These are phyloP conservation scores for Hemistola chrysoprasaria DNA, from an alignment of 2,888 invertebrate genomes.

Conservation along the genomic window DNA sequence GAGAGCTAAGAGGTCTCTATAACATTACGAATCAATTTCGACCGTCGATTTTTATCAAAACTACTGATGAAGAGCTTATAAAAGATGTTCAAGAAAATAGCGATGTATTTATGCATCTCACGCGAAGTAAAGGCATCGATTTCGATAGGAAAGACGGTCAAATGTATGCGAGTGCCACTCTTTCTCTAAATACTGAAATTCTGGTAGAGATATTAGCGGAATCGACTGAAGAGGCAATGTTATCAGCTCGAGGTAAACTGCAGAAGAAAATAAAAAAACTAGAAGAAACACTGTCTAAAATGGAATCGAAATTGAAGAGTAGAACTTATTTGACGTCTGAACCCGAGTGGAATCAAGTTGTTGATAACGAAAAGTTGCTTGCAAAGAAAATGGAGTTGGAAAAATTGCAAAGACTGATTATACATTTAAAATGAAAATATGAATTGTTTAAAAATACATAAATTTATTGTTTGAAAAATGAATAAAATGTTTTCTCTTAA, in stretches of 20 bases:
- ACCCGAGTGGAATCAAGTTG: constrained; percentile 42
- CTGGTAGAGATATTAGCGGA: constrained; percentile 53
- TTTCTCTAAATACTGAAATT: constrained; percentile 56
- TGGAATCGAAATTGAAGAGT: constrained; percentile 52
- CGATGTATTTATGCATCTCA: constrained; percentile 47
- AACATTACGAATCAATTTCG: constrained; percentile 76
- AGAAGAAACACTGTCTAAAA: constrained; percentile 48
- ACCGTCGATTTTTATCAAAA: constrained; percentile 53
- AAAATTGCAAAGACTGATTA: constrained; percentile 57
- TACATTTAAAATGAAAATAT: constrained; percentile 23
- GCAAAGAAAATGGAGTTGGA: constrained; percentile 55
- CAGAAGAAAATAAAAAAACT: constrained; percentile 53
- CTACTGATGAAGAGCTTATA: constrained; percentile 41
- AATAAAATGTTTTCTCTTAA: constrained; percentile 39
- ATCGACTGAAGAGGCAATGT: constrained; percentile 44
- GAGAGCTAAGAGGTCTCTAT: constrained; percentile 81
- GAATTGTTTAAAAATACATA: constrained; percentile 25
- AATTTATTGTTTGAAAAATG: constrained; percentile 33
- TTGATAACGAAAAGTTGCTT: constrained; percentile 52
- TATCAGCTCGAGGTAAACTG: constrained; percentile 50
- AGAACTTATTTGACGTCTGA: constrained; percentile 42
- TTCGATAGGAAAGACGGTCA: constrained; percentile 36
- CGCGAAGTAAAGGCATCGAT: constrained; percentile 43
- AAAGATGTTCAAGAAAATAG: constrained; percentile 55
- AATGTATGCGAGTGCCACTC: constrained; percentile 46